A percentile compares a stretch with the other conserved stretches of the same genome.
Conservation (phyloP, 1,140 invertebrate genomes). For the Cherax destructor region DNA sequence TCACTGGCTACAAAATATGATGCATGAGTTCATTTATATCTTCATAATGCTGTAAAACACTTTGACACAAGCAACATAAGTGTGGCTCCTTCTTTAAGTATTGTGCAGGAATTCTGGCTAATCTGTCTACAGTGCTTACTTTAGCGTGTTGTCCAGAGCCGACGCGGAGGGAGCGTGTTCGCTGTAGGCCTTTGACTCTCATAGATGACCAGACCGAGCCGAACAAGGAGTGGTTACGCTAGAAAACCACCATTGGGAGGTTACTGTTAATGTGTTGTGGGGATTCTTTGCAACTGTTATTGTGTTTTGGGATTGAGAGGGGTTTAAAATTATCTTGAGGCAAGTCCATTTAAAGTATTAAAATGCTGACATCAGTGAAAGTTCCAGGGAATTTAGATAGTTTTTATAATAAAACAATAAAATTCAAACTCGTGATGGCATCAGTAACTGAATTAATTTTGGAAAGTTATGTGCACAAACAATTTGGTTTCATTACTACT, state of each 20-base stretch:
- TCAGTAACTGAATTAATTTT: not conserved
- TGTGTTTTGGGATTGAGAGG: constrained; percentile 28
- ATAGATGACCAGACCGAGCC: constrained; percentile 96
- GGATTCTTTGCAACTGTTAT: constrained; percentile 27
- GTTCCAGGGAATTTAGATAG: not conserved
- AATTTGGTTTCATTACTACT: too few species aligned
- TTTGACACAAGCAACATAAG: not conserved
- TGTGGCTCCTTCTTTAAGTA: not conserved
- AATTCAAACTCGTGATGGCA: not conserved
- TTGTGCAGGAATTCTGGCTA: constrained; percentile 24
- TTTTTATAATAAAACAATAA: not conserved
- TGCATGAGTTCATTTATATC: not conserved
- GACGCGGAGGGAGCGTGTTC: constrained; percentile 75
- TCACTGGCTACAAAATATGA: not conserved
- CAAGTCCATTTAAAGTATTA: not conserved
- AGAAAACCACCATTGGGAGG: constrained; percentile 62
- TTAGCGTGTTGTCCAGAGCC: constrained; percentile 77
- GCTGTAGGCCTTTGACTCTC: constrained; percentile 80
- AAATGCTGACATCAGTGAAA: not conserved
- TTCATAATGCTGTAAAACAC: not conserved
- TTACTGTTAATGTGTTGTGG: constrained; percentile 48
- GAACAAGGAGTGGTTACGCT: constrained; percentile 98
- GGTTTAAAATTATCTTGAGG: not conserved
- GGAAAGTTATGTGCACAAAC: too few species aligned
- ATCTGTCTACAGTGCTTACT: constrained; percentile 76